Conservation (phyloP, 2,797 vertebrate species). For the Muscicapa striata region DNA sequence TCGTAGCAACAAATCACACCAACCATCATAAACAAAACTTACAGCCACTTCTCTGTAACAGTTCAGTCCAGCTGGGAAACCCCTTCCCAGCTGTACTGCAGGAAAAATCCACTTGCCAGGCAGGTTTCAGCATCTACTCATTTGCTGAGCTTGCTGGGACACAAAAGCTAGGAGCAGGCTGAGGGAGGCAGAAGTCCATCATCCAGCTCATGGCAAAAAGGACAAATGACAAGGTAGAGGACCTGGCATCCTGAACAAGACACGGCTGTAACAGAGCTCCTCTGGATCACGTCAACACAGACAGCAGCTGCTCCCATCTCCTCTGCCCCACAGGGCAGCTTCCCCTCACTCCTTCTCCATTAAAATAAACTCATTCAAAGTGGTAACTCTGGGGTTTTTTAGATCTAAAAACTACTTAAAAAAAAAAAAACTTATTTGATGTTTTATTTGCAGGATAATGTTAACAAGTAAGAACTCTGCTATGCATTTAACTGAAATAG, state of each 20-base stretch:
- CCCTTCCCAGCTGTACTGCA: neutral
- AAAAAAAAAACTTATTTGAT: neutral
- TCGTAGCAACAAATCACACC: neutral
- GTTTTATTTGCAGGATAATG: neutral
- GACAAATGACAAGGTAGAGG: too few relatives aligned
- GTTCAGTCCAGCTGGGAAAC: neutral
- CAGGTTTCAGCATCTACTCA: neutral
- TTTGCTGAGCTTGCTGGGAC: neutral
- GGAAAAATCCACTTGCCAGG: neutral
- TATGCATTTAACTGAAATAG: neutral
- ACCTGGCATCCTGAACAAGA: neutral
- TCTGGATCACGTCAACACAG: neutral
- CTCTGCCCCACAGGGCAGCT: neutral
- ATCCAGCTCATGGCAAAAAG: neutral
- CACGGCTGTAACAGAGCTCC: neutral
- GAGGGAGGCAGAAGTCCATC: neutral
- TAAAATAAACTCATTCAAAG: neutral
- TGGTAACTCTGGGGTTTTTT: neutral
- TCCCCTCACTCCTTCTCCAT: neutral
- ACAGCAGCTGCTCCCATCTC: neutral
- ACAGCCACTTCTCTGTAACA: neutral
- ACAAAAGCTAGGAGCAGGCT: neutral
- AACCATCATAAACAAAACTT: neutral
- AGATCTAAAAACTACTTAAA: neutral
- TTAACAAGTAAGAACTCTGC: neutral